Conservation (phyloP, 2,113 vertebrate genomes). For the human (Homo sapiens) region GRCh38 chr15:56492501-56493000, state of each 20-base stretch:
- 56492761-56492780: background rate
- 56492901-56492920: background rate
- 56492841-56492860: too few relatives aligned
- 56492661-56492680: background rate
- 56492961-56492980: background rate
- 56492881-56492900: too few relatives aligned
- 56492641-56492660: background rate
- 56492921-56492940: background rate
- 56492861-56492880: background rate
- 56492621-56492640: background rate
- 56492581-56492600: background rate
- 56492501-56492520: background rate
- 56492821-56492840: background rate
- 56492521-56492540: constrained; percentile 19
- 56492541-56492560: constrained; percentile 21
- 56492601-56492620: background rate
- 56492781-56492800: accelerated
- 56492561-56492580: background rate
- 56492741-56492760: background rate
- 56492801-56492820: background rate
- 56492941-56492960: background rate
- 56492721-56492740: background rate
- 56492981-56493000: background rate
- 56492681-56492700: too few relatives aligned
- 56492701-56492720: background rate